Evolutionary conservation across 2,797 vertebrate genomes (phyloP), one percentile per base, ranked within the genome.

Genomic region (Parauchenoglanis ngamensis): DNA sequence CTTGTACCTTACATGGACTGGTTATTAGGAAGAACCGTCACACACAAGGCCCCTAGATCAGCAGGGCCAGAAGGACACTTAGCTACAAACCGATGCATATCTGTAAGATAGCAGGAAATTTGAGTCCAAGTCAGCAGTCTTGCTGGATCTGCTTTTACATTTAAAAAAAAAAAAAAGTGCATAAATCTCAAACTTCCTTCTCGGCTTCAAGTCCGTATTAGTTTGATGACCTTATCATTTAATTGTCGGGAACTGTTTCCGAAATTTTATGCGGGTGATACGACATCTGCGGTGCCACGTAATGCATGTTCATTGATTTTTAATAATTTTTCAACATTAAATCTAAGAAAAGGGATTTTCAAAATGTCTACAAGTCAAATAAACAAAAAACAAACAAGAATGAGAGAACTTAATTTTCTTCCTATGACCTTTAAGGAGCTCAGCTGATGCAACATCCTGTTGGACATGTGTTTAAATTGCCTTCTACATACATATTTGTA

Each of bases 1-100:
- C 25, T 82, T 68, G 28, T 56, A 56, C 82, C 52, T 81, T 57
- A 79, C 72, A 75, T 68, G 59, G n/a, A 85, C 46, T 70, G 65
- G 80, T 82, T 88, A 86, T 86, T 85, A 65, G 0, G n/a, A 46
- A 61, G 54, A 46, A 44, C 12, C 23, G 0, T 0, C 19, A 11
- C 19, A 25, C 25, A 59, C 61, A 75, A 61, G 31, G 28, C 23
- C 25, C 40, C 15, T 6, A 68, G 61, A 83, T 67, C 77, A 61
- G 31, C 56, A 63, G 12, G 59, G 40, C 19, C 79, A 46, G 13
- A 44, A n/a, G 1, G 19, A 57, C 1, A 19, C 11, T 68, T 68
- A 54, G 63, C 57, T 63, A 15, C 23, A 63, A 46, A 25, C 44
- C 4, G 7, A 12, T 23, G 44, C 23, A 31, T 23, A n/a, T 31